Conservation (phyloP, 1,140 invertebrate genomes). For the Procambarus clarkii region DNA sequence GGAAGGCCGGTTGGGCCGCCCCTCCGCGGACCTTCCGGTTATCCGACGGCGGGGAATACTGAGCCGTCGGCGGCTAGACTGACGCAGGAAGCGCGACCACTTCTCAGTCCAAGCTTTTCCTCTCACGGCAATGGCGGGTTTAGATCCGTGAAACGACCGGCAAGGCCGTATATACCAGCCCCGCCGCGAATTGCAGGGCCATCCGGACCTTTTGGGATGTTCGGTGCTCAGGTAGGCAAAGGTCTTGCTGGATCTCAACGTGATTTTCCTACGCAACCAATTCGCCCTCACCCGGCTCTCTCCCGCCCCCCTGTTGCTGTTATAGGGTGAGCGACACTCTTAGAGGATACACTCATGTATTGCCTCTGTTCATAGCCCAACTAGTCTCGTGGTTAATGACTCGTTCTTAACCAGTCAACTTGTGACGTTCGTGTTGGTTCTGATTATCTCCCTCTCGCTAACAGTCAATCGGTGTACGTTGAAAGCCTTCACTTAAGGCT, state of each 20-base stretch:
- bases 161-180: background rate
- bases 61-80: background rate
- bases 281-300: conserved; percentile 40
- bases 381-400: too few relatives aligned
- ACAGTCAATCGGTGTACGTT: too few relatives aligned
- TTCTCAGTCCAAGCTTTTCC: background rate
- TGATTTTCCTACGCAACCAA: background rate
- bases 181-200: background rate
- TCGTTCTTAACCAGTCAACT: too few relatives aligned
- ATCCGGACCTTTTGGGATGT: background rate
- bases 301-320: background rate
- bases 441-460: too few relatives aligned
- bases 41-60: too few relatives aligned
- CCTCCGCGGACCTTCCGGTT: background rate
- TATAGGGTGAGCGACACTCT: background rate
- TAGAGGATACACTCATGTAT: too few relatives aligned
- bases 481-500: too few relatives aligned
- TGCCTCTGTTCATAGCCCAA: too few relatives aligned
- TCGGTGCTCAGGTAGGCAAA: background rate
- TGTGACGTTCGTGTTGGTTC: too few relatives aligned
- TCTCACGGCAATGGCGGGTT: conserved; percentile 13
- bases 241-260: conserved; percentile 36
- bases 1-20: background rate
- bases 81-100: background rate
- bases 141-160: background rate